Base-by-base conservation (phyloP, 2,888 invertebrate genomes). In the Oligia fasciuncula region DNA sequence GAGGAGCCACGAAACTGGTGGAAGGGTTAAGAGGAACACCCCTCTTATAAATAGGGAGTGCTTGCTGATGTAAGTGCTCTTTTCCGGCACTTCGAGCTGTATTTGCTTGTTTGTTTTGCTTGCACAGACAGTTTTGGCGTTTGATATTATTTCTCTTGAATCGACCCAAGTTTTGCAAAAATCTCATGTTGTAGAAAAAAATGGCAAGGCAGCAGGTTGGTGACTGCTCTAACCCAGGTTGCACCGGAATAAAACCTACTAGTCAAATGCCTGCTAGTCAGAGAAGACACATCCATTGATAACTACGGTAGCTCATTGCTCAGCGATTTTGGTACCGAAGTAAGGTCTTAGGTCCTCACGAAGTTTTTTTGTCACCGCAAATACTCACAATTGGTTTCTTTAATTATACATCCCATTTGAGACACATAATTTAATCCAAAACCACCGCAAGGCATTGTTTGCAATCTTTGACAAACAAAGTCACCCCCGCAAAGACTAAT, bases 21-120 rank as follows among this genome's bases (percentile, higher is more conserved):
- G 76, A 62, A 74, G 74, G 69, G 76, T 77, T 84, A 54, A 71
- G 67, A 66, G 71, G 60, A 70, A 77, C 76, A 69, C 49, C 84
- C 85, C 69, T 68, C 85, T 77, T 65, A 62, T 70, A 68, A 60
- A 80, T 75, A 80, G 43, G 19, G 74, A 80, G 76, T 86, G 80
- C 88, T 86, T 83, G 62, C 84, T 49, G 49, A 74, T 79, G 69
- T 86, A 84, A 87, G 86, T 87, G 86, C 87, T 85, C 74, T 80
- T 73, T 85, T 85, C 87, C 85, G 85, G 76, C 85, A 85, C 85
- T 87, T 51, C 49, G 62, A 62, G n/a, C 63, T 35, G 67, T 85
- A 84, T 84, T 87, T 84, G 62, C 79, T 65, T 62, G 63, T 60
- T 73, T 69, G 60, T 74, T 73, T 43, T 68, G 80, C 80, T 75